A percentile compares a stretch with the other conserved stretches of the same genome.
Conservation (phyloP, 1,140 invertebrate species). For the Drosophila nasuta region DNA sequence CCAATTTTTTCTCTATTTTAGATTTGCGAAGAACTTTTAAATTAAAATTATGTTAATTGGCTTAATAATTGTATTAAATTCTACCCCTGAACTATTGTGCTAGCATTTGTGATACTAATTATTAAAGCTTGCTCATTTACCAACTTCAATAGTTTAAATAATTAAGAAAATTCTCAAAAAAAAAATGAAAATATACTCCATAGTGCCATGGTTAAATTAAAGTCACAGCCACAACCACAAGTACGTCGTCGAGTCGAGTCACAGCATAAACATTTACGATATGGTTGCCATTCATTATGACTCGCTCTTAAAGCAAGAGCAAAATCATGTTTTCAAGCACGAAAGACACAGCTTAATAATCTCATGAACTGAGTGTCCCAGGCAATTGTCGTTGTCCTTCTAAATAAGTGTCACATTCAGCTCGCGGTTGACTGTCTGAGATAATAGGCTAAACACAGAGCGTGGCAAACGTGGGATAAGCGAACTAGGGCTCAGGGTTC, state of each 20-base stretch:
- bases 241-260: not conserved
- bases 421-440: conserved; percentile 3
- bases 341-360: conserved; percentile 40
- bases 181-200: too few relatives aligned
- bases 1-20: too few relatives aligned
- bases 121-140: too few relatives aligned
- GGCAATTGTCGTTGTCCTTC: conserved; percentile 11
- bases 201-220: not conserved
- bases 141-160: too few relatives aligned
- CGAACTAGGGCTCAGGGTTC: not conserved
- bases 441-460: conserved; percentile 14
- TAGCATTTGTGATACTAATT: too few relatives aligned
- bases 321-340: conserved; percentile 53
- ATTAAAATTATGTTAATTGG: too few relatives aligned
- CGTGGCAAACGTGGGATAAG: not conserved
- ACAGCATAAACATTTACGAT: conserved; percentile 70
- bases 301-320: conserved; percentile 48
- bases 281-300: conserved; percentile 52
- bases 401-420: conserved; percentile 15
- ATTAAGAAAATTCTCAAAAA: too few relatives aligned
- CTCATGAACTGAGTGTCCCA: conserved; percentile 19
- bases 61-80: too few relatives aligned
- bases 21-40: too few relatives aligned
- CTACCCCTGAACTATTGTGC: too few relatives aligned
- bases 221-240: conserved; percentile 1